Percentiles rank a stretch among this genome's conserved stretches.
phyloP scores from a whole-genome alignment of 2,888 invertebrate genomes.

The Synanthedon formicaeformis region DNA sequence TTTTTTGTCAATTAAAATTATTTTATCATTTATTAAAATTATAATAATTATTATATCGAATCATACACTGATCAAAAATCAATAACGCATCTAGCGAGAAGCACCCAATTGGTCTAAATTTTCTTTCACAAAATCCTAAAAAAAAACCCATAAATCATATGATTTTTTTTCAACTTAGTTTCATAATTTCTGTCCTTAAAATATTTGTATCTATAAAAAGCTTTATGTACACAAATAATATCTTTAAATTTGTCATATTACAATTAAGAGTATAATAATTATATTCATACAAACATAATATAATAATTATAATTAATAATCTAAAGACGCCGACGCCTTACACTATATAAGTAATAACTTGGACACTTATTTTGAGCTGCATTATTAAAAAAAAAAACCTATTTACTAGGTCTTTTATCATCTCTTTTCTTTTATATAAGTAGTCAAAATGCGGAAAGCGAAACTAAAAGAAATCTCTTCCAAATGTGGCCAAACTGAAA shows the following conservation, averaged over 20 bases:
- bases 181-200: no score
- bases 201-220: slow-evolving; percentile 13
- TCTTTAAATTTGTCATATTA: slow-evolving; percentile 50
- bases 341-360: slow-evolving; percentile 30
- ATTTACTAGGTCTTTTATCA: no score
- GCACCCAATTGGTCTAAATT: slow-evolving; percentile 3
- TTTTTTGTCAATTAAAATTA: no score
- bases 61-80: no score
- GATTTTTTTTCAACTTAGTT: no score
- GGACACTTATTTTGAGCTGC: slow-evolving; percentile 63
- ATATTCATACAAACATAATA: slow-evolving; percentile 51
- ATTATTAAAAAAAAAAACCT: slow-evolving; percentile 8
- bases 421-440: no score
- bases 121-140: slow-evolving; percentile 9
- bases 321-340: slow-evolving; percentile 15
- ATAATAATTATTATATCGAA: no score
- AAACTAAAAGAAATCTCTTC: background rate
- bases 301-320: slow-evolving; percentile 13
- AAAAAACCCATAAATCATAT: slow-evolving; percentile 3
- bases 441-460: background rate
- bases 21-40: no score
- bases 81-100: no score
- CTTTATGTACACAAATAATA: slow-evolving; percentile 53
- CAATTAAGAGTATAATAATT: slow-evolving; percentile 46
- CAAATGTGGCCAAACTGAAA: background rate